A percentile compares a stretch with the other conserved stretches of the same genome.
Evolutionary conservation across 2,113 vertebrate species (phyloP).

Genomic region (Oncorhynchus kisutch): DNA sequence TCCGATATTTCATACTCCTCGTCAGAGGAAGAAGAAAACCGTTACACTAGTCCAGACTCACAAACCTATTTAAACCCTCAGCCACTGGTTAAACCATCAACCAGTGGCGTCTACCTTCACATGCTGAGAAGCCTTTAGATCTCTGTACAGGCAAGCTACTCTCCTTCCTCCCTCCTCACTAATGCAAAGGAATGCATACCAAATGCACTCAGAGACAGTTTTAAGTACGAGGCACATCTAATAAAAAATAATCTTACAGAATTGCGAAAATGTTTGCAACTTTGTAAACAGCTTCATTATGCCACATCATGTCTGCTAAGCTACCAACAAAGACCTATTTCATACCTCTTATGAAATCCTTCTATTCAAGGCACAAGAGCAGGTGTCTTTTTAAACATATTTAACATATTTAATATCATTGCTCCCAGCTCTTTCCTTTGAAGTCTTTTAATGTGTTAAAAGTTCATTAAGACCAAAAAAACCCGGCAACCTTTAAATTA

Average conservation of each 20-base stretch:
- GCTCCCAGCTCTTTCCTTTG: slow-evolving; percentile 27
- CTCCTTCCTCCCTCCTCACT: slow-evolving; percentile 38
- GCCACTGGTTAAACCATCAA: slow-evolving; percentile 43
- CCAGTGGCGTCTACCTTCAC: background rate
- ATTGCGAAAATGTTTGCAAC: slow-evolving; percentile 38
- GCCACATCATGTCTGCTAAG: slow-evolving; percentile 45
- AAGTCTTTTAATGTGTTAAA: slow-evolving; percentile 21
- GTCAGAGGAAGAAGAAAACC: too few species aligned
- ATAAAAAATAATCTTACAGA: slow-evolving; percentile 55
- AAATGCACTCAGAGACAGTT: slow-evolving; percentile 35
- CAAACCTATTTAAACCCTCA: too few species aligned
- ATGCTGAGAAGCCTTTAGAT: slow-evolving; percentile 44
- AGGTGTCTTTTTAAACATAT: slow-evolving; percentile 61
- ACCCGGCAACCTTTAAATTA: slow-evolving; percentile 6
- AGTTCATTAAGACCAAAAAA: background rate
- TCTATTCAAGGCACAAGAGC: slow-evolving; percentile 34
- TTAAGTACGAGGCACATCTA: slow-evolving; percentile 39
- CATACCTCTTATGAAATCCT: slow-evolving; percentile 37
- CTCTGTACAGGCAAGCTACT: slow-evolving; percentile 39
- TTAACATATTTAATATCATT: slow-evolving; percentile 43
- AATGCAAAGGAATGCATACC: slow-evolving; percentile 62
- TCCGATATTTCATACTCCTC: too few species aligned
- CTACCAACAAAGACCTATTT: slow-evolving; percentile 47
- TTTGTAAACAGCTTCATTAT: slow-evolving; percentile 48
- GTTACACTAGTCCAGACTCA: too few species aligned